Evolutionary conservation across 1,140 invertebrate genomes (phyloP).

Genomic region (Xylocopa sonorina): DNA sequence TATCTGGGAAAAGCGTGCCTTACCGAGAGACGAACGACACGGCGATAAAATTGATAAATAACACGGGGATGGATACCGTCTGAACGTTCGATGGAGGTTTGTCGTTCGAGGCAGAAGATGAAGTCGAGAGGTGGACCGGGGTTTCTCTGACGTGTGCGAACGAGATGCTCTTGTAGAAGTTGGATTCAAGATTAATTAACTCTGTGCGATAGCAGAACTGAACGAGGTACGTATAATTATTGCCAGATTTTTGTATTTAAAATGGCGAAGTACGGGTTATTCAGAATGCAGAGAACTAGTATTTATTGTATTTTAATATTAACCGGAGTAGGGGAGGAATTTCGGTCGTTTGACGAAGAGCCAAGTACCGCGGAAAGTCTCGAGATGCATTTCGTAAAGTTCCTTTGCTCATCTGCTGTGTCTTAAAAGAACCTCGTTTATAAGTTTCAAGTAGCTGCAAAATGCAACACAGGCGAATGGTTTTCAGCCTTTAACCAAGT

Average conservation of each 20-base stretch:
- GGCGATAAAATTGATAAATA: background rate
- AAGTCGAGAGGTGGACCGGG: background rate
- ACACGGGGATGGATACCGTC: background rate
- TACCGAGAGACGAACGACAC: background rate
- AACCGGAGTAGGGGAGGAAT: constrained; percentile 11
- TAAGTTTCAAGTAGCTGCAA: constrained; percentile 29
- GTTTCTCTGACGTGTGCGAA: too few species aligned
- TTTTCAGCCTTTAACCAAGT: constrained; percentile 39
- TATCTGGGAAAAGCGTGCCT: background rate
- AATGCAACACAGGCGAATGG: constrained; percentile 42
- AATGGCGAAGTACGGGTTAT: too few species aligned
- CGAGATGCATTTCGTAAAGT: constrained; percentile 28
- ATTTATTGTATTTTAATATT: background rate
- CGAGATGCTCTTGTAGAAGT: too few species aligned
- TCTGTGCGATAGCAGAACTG: too few species aligned
- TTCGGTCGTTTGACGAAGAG: background rate
- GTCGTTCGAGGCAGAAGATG: background rate
- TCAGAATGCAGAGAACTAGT: background rate
- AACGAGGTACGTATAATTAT: too few species aligned
- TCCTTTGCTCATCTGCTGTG: constrained; percentile 21
- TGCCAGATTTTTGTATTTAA: too few species aligned
- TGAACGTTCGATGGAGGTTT: background rate
- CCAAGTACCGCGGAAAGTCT: constrained; percentile 12
- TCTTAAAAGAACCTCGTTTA: constrained; percentile 29
- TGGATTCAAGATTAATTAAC: background rate